These are phyloP conservation scores for Imbricaverruca yamaguchii DNA, from an alignment of 2,888 invertebrate genomes.

Conservation along the genomic window DNA sequence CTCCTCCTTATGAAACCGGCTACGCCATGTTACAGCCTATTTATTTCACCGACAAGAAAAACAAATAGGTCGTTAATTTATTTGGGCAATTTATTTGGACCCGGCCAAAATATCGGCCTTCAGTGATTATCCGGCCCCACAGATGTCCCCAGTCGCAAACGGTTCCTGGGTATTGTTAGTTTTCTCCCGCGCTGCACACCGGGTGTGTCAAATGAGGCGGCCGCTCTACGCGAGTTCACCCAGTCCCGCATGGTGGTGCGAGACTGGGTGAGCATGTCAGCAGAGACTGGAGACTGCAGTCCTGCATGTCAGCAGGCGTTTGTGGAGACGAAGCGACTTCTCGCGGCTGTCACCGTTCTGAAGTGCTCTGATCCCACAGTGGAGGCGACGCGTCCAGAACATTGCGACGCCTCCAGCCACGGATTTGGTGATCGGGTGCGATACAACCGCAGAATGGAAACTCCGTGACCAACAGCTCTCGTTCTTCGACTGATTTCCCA, in stretches of 20 bases:
- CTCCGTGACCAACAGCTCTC: neutral
- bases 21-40: too few relatives aligned
- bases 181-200: neutral
- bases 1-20: too few relatives aligned
- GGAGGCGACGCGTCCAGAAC: neutral
- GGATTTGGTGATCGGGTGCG: neutral
- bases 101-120: neutral
- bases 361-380: neutral
- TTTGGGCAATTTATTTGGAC: too few relatives aligned
- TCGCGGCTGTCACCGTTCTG: neutral
- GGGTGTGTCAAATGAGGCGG: neutral
- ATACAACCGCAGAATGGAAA: neutral
- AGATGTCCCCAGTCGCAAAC: neutral
- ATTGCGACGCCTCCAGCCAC: neutral
- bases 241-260: neutral
- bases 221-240: neutral
- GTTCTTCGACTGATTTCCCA: neutral
- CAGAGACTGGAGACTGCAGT: too few relatives aligned
- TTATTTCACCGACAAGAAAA: too few relatives aligned
- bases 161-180: neutral
- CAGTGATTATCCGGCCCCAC: neutral
- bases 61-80: too few relatives aligned
- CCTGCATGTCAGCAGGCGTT: neutral
- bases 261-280: too few relatives aligned
- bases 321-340: neutral